Conservation (phyloP, 2,797 vertebrate species). For the Taenioides sp. region DNA sequence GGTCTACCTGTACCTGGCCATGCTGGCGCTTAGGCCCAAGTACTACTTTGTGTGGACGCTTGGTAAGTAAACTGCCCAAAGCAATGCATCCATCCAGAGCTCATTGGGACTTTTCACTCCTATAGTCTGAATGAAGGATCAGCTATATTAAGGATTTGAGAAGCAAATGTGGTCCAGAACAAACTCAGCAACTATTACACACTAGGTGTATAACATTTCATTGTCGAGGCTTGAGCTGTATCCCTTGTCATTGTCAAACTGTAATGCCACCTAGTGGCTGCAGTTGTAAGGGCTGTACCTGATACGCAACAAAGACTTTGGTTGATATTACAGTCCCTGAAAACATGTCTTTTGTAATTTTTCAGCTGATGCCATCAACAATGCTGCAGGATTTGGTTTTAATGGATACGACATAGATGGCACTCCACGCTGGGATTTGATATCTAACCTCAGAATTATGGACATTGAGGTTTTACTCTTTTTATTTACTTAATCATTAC, state of each 20-base stretch:
- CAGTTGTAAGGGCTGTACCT: not conserved
- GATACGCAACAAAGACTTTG: not conserved
- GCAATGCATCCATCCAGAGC: not conserved
- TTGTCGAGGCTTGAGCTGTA: not conserved
- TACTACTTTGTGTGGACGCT: conserved; percentile 99
- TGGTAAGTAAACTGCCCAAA: conserved; percentile 77
- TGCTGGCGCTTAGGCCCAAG: conserved; percentile 93
- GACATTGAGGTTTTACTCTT: conserved; percentile 87
- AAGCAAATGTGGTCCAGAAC: not conserved
- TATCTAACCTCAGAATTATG: conserved; percentile 94
- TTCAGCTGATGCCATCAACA: conserved; percentile 96
- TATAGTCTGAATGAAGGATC: not conserved
- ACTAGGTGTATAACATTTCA: not conserved
- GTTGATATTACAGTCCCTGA: not conserved
- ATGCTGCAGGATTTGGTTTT: conserved; percentile 97
- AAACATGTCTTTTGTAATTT: conserved; percentile 25
- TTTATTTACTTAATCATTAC: not conserved
- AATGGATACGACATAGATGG: conserved; percentile 93
- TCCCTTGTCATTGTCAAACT: not conserved
- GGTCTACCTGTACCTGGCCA: conserved; percentile 90
- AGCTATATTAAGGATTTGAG: not conserved
- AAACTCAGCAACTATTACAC: not conserved
- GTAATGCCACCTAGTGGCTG: not conserved
- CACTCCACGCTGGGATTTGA: conserved; percentile 87
- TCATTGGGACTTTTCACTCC: not conserved